Evolutionary conservation across 2,888 invertebrate genomes (phyloP).

Genomic region (Lomographa bimaculata): DNA sequence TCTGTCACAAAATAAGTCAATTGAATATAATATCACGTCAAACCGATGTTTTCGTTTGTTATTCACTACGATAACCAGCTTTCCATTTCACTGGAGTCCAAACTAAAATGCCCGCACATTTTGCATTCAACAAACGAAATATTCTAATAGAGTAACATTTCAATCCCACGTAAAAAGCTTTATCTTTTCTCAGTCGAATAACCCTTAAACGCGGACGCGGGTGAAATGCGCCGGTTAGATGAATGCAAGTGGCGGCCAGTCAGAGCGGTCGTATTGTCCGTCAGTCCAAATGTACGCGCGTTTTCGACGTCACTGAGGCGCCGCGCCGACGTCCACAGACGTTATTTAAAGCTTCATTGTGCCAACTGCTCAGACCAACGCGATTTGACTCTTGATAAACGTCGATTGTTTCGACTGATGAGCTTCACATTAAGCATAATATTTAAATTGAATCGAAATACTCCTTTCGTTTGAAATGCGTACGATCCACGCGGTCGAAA

Average conservation of each 20-base stretch:
- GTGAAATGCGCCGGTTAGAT: constrained; percentile 49
- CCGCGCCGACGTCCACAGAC: constrained; percentile 66
- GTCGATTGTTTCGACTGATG: constrained; percentile 71
- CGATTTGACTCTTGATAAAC: constrained; percentile 74
- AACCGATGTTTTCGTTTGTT: neutral
- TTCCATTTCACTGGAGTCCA: constrained; percentile 2
- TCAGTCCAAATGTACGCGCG: constrained; percentile 61
- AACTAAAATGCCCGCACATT: constrained; percentile 5
- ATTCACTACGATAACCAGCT: neutral
- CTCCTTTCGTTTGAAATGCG: constrained; percentile 24
- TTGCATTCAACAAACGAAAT: constrained; percentile 26
- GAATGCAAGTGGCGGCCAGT: constrained; percentile 63
- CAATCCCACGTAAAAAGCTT: constrained; percentile 49
- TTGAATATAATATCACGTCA: too few species aligned
- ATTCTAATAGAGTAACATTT: constrained; percentile 50
- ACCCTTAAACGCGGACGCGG: constrained; percentile 62
- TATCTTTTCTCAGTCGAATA: constrained; percentile 59
- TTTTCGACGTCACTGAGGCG: constrained; percentile 69
- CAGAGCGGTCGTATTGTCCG: constrained; percentile 70
- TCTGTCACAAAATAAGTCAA: too few species aligned
- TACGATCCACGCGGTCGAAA: constrained; percentile 17
- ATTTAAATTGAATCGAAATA: constrained; percentile 23
- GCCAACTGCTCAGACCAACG: constrained; percentile 50
- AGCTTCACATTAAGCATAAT: constrained; percentile 63
- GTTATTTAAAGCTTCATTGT: constrained; percentile 82